phyloP scores from a whole-genome alignment of 2,888 invertebrate genomes.

The Prenolepis imparis region DNA sequence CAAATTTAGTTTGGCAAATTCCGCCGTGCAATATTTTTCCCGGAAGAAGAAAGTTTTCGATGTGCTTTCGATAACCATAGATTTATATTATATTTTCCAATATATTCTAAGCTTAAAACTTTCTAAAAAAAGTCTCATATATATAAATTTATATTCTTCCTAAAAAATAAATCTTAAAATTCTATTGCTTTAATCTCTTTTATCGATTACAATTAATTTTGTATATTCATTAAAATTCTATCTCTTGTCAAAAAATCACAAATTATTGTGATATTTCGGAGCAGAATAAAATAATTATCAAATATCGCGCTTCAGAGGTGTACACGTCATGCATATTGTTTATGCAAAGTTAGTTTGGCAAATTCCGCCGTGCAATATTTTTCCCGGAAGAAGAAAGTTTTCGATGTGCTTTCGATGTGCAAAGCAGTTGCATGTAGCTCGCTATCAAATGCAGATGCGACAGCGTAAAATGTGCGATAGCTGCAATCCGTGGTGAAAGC shows the following conservation, averaged over 20 bases:
- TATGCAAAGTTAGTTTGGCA: conserved; percentile 10
- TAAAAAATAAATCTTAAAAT: background rate
- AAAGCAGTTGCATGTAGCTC: conserved; percentile 6
- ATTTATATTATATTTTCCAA: background rate
- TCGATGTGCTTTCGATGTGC: background rate
- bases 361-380: background rate
- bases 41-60: conserved; percentile 32
- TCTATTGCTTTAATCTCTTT: background rate
- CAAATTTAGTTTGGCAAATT: conserved; percentile 3
- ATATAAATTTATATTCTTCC: background rate
- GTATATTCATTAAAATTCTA: background rate
- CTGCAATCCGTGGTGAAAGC: conserved; percentile 63
- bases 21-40: background rate
- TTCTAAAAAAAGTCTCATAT: background rate
- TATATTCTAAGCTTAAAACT: background rate
- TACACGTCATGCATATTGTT: background rate
- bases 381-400: conserved; percentile 33
- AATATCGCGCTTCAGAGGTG: background rate
- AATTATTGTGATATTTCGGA: background rate
- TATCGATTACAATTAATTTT: background rate
- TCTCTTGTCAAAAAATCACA: background rate
- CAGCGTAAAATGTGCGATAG: conserved; percentile 39
- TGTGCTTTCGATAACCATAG: background rate
- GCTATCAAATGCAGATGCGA: conserved; percentile 31
- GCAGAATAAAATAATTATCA: background rate